Percentiles rank a stretch among this genome's conserved stretches.
These are phyloP conservation scores for Caenorhabditis wallacei DNA, from an alignment of 2,888 invertebrate species.

Conservation along the genomic window DNA sequence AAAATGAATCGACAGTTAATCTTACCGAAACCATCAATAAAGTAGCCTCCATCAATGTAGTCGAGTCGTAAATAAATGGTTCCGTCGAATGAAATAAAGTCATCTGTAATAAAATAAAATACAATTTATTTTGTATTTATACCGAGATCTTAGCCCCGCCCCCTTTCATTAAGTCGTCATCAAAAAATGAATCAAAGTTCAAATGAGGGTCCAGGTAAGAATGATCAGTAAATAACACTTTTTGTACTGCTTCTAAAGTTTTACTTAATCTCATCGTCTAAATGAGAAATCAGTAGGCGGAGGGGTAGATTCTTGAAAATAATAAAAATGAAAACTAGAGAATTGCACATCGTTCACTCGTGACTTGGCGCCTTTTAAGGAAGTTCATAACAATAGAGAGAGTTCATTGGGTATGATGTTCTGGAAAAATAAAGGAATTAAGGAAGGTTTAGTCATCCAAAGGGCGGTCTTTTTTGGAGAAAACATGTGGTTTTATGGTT, in stretches of 20 bases:
- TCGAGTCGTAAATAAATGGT: conserved; percentile 28
- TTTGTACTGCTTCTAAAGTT: too few species aligned
- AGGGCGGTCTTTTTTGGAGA: background rate
- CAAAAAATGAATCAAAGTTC: background rate
- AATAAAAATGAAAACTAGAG: background rate
- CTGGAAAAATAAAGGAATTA: too few species aligned
- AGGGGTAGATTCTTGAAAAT: too few species aligned
- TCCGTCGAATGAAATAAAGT: conserved; percentile 5
- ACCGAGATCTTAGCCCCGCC: background rate
- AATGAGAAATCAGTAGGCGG: background rate
- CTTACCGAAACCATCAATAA: conserved; percentile 47
- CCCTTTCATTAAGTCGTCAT: background rate
- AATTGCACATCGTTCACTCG: background rate
- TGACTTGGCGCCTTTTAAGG: conserved; percentile 3
- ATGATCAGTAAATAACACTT: too few species aligned
- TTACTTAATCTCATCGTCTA: too few species aligned
- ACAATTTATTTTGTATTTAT: background rate
- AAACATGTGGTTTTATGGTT: background rate
- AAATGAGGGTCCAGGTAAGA: background rate
- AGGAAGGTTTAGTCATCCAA: conserved; percentile 25
- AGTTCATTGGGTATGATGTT: conserved; percentile 9
- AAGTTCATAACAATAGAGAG: conserved; percentile 21
- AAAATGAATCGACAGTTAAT: too few species aligned
- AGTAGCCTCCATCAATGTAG: conserved; percentile 41
- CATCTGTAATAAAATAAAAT: conserved; percentile 15